phyloP scores from a whole-genome alignment of 2,113 vertebrate species.

The Thomomys bottae region DNA sequence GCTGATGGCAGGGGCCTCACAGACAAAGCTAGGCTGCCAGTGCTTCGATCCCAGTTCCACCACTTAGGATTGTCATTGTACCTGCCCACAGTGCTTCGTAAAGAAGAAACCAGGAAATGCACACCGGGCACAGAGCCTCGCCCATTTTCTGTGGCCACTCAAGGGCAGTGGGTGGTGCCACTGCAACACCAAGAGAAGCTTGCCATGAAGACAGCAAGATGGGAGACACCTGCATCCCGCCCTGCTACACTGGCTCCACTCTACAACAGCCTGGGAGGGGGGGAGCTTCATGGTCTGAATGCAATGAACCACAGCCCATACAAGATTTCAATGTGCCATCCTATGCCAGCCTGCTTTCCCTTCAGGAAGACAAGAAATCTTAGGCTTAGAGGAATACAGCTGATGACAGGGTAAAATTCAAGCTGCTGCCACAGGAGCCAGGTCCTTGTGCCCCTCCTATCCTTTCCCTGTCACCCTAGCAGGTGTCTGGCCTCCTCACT shows the following conservation, averaged over 20 bases:
- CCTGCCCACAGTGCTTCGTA: neutral
- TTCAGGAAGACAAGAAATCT: neutral
- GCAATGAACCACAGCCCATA: neutral
- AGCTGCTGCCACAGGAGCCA: neutral
- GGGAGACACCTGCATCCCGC: neutral
- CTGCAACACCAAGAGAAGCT: neutral
- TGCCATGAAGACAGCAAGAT: neutral
- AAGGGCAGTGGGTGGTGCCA: neutral
- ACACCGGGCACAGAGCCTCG: accelerated
- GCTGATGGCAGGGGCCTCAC: neutral
- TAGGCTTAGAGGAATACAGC: neutral
- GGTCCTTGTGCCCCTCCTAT: neutral
- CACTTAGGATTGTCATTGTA: neutral
- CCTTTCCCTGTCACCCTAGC: neutral
- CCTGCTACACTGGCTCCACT: neutral
- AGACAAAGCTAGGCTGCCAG: neutral
- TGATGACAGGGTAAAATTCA: neutral
- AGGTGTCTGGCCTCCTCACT: neutral
- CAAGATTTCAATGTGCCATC: neutral
- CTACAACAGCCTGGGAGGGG: neutral
- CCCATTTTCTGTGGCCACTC: neutral
- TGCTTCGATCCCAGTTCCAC: neutral
- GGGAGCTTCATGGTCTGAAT: neutral
- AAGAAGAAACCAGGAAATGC: neutral
- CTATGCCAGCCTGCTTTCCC: neutral